Evolutionary conservation across 2,888 invertebrate species (phyloP).

Genomic region (Homarus gammarus): DNA sequence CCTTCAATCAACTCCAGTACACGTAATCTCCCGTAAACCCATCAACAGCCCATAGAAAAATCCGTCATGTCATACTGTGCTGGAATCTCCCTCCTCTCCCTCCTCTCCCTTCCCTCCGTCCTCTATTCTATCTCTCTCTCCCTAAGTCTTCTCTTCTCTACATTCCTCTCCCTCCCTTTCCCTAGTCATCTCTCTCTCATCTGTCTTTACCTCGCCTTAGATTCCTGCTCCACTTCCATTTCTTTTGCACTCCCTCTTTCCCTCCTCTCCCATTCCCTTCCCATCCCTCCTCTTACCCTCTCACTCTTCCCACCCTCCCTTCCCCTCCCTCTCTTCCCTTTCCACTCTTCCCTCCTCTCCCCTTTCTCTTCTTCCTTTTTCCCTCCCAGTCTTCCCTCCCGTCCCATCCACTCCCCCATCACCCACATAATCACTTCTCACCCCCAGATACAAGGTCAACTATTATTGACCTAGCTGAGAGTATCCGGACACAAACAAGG

Average conservation of each 20-base stretch:
- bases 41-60: no score
- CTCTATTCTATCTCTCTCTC: background rate
- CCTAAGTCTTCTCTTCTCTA: background rate
- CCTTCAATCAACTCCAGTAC: no score
- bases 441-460: background rate
- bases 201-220: no score
- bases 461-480: no score
- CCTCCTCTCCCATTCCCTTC: background rate
- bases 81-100: background rate
- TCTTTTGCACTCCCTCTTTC: constrained; percentile 12
- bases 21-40: no score
- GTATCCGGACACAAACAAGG: no score
- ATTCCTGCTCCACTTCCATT: background rate
- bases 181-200: no score
- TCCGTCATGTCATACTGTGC: no score
- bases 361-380: background rate
- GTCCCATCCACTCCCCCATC: background rate
- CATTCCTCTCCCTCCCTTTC: no score
- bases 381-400: background rate
- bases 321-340: constrained; percentile 4
- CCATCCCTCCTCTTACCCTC: no score
- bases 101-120: background rate
- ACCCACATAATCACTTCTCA: background rate
- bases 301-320: background rate
- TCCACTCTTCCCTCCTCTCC: background rate